These are phyloP conservation scores for Epirrita christyi DNA, from an alignment of 2,888 invertebrate species.

Conservation along the genomic window DNA sequence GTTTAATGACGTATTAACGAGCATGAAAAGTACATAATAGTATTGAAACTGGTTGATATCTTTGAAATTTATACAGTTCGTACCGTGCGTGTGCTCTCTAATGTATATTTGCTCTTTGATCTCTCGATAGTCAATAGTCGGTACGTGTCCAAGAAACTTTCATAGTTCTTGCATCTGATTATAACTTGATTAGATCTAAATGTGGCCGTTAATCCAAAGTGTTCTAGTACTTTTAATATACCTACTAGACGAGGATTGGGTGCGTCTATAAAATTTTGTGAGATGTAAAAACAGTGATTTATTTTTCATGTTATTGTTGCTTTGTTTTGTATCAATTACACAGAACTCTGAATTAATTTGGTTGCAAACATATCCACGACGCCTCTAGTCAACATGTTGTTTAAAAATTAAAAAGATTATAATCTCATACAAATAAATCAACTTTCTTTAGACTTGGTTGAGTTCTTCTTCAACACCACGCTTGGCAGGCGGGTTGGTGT, in stretches of 20 bases:
- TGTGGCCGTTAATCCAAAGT: constrained; percentile 38
- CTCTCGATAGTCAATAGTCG: constrained; percentile 40
- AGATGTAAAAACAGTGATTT: constrained; percentile 10
- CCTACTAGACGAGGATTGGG: constrained; percentile 1
- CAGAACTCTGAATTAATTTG: too few species aligned
- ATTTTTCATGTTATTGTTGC: not conserved
- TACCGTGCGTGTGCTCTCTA: not conserved
- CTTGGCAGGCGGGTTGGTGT: too few species aligned
- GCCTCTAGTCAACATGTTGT: too few species aligned
- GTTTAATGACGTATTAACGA: too few species aligned
- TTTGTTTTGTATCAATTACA: constrained; percentile 6
- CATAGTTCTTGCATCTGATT: constrained; percentile 57
- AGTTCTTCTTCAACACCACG: too few species aligned
- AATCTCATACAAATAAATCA: too few species aligned
- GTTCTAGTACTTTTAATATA: constrained; percentile 22
- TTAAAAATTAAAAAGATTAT: too few species aligned
- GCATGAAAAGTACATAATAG: too few species aligned
- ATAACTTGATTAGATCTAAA: constrained; percentile 52
- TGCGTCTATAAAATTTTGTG: constrained; percentile 10
- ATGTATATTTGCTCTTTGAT: constrained; percentile 1
- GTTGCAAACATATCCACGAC: too few species aligned
- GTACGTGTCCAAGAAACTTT: constrained; percentile 60
- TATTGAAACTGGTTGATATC: too few species aligned
- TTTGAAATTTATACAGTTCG: not conserved
- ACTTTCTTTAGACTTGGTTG: too few species aligned